A percentile compares a stretch with the other conserved stretches of the same genome.
Evolutionary conservation across 2,888 invertebrate species (phyloP).

Genomic region (Nebria salina): DNA sequence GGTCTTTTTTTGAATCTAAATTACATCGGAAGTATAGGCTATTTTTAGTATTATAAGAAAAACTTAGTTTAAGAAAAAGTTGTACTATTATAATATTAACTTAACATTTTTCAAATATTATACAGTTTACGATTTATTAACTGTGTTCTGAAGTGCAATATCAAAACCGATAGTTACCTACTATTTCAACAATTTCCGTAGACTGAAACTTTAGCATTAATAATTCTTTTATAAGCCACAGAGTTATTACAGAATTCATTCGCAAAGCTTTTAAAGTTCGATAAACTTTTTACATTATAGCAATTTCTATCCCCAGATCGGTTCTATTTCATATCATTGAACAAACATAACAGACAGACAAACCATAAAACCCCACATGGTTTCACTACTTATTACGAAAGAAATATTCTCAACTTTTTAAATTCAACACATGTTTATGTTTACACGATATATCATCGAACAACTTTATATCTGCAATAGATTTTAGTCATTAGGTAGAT

Average conservation of each 20-base stretch:
- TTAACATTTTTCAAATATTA: too few relatives aligned
- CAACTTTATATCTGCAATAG: too few relatives aligned
- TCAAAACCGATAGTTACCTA: not conserved
- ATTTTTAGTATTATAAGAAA: too few relatives aligned
- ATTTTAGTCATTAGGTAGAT: too few relatives aligned
- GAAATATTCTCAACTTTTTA: too few relatives aligned
- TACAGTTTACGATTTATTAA: too few relatives aligned
- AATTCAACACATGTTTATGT: not conserved
- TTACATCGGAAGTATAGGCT: too few relatives aligned
- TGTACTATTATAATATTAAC: too few relatives aligned
- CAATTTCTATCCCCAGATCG: not conserved
- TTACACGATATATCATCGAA: not conserved
- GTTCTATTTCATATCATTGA: conserved; percentile 22
- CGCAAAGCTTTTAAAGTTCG: conserved; percentile 23
- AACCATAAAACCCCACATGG: conserved; percentile 1
- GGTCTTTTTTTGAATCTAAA: too few relatives aligned
- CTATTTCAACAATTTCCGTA: not conserved
- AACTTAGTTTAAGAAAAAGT: too few relatives aligned
- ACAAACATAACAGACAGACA: conserved; percentile 12
- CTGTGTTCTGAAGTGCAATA: too few relatives aligned
- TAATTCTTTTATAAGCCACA: not conserved
- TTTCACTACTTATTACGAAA: not conserved
- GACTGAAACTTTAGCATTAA: not conserved
- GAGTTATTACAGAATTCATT: not conserved
- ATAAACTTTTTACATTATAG: conserved; percentile 25